These are phyloP conservation scores for Palythoa caribaeorum DNA, from an alignment of 92 coral and sea anemone species.

Conservation along the genomic window DNA sequence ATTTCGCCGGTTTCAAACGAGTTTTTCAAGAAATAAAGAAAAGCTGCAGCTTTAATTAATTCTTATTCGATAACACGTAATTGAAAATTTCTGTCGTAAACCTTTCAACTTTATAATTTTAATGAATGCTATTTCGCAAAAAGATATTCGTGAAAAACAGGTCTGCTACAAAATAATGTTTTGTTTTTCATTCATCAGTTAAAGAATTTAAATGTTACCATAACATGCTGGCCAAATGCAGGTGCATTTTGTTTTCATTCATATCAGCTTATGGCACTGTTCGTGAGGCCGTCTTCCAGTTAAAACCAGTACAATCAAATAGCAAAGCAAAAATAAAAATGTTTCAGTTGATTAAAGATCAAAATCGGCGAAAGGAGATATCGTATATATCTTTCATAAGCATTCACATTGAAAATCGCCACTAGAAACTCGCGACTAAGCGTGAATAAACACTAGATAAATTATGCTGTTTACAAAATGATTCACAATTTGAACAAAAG, in stretches of 20 bases:
- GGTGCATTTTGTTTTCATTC: not conserved
- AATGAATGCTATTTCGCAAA: conserved; percentile 15
- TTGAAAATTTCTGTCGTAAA: not conserved
- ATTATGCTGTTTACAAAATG: conserved; percentile 23
- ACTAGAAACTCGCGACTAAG: not conserved
- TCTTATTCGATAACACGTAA: not conserved
- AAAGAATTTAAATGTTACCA: conserved; percentile 5
- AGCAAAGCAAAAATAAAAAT: not conserved
- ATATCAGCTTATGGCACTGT: not conserved
- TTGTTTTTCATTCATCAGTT: not conserved
- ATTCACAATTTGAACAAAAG: conserved; percentile 49
- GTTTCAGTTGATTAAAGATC: conserved; percentile 4
- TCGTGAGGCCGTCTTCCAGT: not conserved
- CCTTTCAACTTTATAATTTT: conserved; percentile 18
- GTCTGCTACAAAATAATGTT: conserved; percentile 1
- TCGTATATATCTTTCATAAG: not conserved
- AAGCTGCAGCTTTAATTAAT: not conserved
- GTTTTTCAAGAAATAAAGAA: not conserved
- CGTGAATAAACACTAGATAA: conserved; percentile 11
- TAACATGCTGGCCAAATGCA: not conserved
- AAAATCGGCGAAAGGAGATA: not conserved
- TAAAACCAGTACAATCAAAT: not conserved
- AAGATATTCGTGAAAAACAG: conserved; percentile 8
- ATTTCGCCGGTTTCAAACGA: not conserved
- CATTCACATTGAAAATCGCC: not conserved